phyloP scores from a whole-genome alignment of 2,888 invertebrate species.

The Hetaerina titia region DNA sequence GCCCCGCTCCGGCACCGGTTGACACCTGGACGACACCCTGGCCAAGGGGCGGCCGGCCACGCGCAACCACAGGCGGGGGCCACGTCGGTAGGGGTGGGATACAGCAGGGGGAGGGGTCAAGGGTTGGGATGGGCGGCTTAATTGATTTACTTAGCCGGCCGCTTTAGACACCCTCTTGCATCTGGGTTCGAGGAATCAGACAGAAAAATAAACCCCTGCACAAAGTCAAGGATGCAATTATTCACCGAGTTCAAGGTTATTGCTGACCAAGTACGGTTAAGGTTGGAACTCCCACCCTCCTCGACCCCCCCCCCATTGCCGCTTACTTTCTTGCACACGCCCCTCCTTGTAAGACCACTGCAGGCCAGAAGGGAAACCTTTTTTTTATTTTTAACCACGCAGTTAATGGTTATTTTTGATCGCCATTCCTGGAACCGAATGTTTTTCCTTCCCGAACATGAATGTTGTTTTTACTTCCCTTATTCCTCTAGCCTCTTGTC shows the following conservation, averaged over 20 bases:
- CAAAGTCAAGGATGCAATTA: constrained; percentile 35
- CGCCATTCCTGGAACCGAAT: background rate
- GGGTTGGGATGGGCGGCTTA: too few relatives aligned
- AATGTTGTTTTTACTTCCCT: background rate
- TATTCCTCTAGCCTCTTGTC: background rate
- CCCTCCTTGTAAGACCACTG: background rate
- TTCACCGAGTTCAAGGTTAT: background rate
- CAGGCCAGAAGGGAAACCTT: background rate
- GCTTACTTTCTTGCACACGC: background rate
- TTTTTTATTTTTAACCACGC: background rate
- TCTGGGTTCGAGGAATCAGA: background rate
- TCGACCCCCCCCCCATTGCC: background rate
- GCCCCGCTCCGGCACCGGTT: too few relatives aligned
- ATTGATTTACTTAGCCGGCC: background rate
- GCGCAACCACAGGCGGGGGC: too few relatives aligned
- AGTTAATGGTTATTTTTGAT: background rate
- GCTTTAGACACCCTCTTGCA: background rate
- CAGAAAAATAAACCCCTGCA: background rate
- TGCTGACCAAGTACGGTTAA: background rate
- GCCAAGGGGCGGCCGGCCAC: too few relatives aligned
- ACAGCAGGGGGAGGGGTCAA: too few relatives aligned
- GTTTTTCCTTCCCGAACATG: background rate
- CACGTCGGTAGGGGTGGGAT: too few relatives aligned
- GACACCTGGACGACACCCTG: too few relatives aligned
- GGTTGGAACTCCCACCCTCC: background rate